phyloP scores from a whole-genome alignment of 2,888 invertebrate genomes.

The Synergus umbraculus region DNA sequence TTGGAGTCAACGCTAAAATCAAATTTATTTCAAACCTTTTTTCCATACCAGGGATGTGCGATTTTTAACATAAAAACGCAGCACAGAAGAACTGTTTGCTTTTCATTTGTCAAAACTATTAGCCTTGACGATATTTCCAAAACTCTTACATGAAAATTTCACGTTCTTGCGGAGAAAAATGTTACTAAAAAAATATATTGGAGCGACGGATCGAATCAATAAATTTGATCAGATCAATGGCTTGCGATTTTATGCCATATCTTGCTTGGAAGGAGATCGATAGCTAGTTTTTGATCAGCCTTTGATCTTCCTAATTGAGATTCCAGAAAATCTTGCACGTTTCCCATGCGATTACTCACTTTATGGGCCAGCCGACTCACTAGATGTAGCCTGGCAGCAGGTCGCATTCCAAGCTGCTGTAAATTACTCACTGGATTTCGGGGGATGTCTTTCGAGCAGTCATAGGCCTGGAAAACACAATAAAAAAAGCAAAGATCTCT shows the following conservation, averaged over 20 bases:
- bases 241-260: constrained; percentile 1
- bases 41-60: too few species aligned
- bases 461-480: background rate
- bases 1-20: too few species aligned
- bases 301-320: constrained; percentile 7
- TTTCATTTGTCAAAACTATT: background rate
- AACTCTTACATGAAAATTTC: background rate
- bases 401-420: constrained; percentile 7
- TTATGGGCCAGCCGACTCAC: background rate
- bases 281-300: constrained; percentile 2
- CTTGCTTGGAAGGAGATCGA: background rate
- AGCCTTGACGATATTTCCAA: background rate
- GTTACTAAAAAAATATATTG: background rate
- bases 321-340: constrained; percentile 7
- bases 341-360: background rate
- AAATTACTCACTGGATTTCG: background rate
- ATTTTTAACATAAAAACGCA: too few species aligned
- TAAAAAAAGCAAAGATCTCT: background rate
- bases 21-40: too few species aligned
- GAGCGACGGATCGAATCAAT: background rate
- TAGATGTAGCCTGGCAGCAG: background rate
- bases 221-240: background rate
- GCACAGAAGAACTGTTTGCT: too few species aligned
- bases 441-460: background rate
- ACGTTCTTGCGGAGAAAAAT: background rate